Base-by-base conservation (phyloP, 2,888 invertebrate genomes). In the Tetheella fluctuosa region DNA sequence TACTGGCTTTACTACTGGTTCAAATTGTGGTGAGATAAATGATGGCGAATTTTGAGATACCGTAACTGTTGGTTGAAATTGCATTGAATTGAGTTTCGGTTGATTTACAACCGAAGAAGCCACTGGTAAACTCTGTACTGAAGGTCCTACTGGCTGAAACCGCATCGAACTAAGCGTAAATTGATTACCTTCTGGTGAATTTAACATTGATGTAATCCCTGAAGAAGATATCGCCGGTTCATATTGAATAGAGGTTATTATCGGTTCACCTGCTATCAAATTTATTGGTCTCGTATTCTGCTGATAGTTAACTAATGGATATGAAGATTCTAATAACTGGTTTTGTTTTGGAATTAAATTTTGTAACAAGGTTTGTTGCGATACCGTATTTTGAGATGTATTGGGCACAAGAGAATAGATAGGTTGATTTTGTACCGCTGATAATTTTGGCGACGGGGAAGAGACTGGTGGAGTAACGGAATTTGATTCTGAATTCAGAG, bases 71-170 rank as follows among this genome's bases (percentile, higher is more conserved):
- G 17, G 20, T 2, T n/a, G 48, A 48, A 10, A 20, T n/a, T 20
- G 48, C 20, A 48, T 20, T 8, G 48, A 2, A 48, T 48, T 48
- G 20, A 10, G 8, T 12, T 30, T 53, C 48, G 54, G 68, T 59
- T 75, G 77, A 64, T 72, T 77, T 59, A 71, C 68, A 7, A 52
- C 52, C 23, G 59, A 28, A n/a, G 59, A 54, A 15, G 42, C 13
- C 28, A 42, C 42, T 54, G 54, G 42, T 30, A 52, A 23, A 23
- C 52, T 58, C 48, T 58, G 58, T 3, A 55, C 37, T 17, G 56
- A 25, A 52, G 52, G 10, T n/a, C 0, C 17, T 0, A 20, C 17
- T 25, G 59, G 37, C 17, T 59, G 59, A 23, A 23, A 52, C 2
- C 15, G 54, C 48, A 59, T 55, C 10, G 59, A 55, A 15, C 28